These are phyloP conservation scores for Lepidocolaptes lacrymiger DNA, from an alignment of 2,797 vertebrate genomes.

Conservation along the genomic window DNA sequence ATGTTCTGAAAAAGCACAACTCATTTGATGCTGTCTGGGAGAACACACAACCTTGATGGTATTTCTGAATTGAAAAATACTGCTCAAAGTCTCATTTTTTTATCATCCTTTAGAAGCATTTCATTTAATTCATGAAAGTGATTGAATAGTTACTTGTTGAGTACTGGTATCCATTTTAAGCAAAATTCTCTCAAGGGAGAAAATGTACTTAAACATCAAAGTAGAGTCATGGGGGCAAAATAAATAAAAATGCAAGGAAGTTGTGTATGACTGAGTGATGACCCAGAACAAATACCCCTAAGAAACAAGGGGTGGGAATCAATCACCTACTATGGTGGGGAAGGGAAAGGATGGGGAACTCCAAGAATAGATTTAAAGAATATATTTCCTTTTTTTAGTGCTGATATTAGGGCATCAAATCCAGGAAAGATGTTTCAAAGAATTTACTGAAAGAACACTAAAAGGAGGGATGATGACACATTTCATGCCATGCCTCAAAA, in stretches of 20 bases:
- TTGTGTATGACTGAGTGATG: not conserved
- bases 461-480: not conserved
- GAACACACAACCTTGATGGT: not conserved
- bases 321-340: not conserved
- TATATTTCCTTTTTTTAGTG: not conserved
- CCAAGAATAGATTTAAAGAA: not conserved
- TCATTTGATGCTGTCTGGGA: not conserved
- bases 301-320: not conserved
- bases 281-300: not conserved
- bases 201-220: not conserved
- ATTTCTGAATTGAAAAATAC: not conserved
- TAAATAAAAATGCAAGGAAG: not conserved
- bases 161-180: not conserved
- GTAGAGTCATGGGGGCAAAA: not conserved
- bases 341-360: not conserved
- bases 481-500: not conserved
- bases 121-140: not conserved
- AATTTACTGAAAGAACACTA: not conserved
- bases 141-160: not conserved
- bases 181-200: not conserved
- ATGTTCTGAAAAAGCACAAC: not conserved
- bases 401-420: not conserved
- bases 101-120: not conserved
- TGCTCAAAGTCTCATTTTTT: not conserved
- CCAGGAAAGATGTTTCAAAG: not conserved